Base-by-base conservation (phyloP, 2,797 vertebrate species). In the Ciconia nigra region DNA sequence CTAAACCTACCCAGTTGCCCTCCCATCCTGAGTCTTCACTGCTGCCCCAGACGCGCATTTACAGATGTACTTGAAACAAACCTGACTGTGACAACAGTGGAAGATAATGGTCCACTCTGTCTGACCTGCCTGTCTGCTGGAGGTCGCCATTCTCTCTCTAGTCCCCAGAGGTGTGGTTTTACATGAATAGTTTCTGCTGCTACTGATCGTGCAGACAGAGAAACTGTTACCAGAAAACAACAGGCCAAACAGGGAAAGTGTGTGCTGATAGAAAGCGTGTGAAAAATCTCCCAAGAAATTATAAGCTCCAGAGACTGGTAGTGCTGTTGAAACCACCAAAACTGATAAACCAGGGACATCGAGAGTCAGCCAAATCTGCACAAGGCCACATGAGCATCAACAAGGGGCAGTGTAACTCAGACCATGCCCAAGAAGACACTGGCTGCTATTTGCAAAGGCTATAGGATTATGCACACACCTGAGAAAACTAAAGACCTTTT, bases 221-320 rank as follows among this genome's bases (percentile, higher is more conserved):
- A 67, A 57, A 28, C n/a, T 6, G 29, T 9, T 29, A 28, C 19
- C 72, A 81, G 39, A 52, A 58, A 47, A 46, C 13, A 33, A 14
- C 29, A 47, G 13, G 8, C 16, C 39, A 47, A 33, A 17, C 2
- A 21, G 65, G 18, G 10, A 33, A 58, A 70, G 25, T 0, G 3
- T 5, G 26, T 19, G 47, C 59, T 19, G 24, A 71, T 42, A 86
- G 16, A 20, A 0, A 44, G 3, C 0, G 0, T 9, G 7, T 26
- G 59, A 90, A 39, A 39, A 29, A 8, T 9, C 47, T 55, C 52
- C 22, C 3, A 16, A 13, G n/a, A 77, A 21, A 28, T 5, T 0
- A 65, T 28, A 70, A 62, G 9, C 3, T 15, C 29, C 35, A 26
- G 51, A 44, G 14, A 24, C 55, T 25, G 22, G n/a, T 3, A 69